These are phyloP conservation scores for Brachyhypopomus occidentalis DNA, from an alignment of 2,113 vertebrate species.

Conservation along the genomic window DNA sequence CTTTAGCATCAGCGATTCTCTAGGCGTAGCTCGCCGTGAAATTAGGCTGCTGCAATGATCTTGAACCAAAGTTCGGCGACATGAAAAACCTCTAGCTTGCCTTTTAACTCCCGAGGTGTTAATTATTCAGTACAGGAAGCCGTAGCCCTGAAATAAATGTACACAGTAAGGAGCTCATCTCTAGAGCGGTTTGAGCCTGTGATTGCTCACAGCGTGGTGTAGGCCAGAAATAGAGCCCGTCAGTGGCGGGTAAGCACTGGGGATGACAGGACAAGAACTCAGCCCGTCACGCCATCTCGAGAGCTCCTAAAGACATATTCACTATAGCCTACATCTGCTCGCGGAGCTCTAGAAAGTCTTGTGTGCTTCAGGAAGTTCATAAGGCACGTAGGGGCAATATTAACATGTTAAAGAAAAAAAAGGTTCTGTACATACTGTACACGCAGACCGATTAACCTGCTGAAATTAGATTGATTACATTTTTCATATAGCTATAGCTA, in stretches of 20 bases:
- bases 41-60: not conserved
- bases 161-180: conserved; percentile 28
- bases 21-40: conserved; percentile 1
- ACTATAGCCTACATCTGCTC: conserved; percentile 7
- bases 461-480: too few relatives aligned
- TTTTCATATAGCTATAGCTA: not conserved
- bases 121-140: conserved; percentile 45
- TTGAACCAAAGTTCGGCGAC: conserved; percentile 3
- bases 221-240: conserved; percentile 67
- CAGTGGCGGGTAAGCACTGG: conserved; percentile 63
- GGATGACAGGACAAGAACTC: conserved; percentile 66
- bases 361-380: not conserved
- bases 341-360: not conserved
- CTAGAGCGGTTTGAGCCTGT: conserved; percentile 21
- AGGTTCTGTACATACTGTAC: not conserved
- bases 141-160: conserved; percentile 18
- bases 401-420: not conserved
- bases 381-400: not conserved
- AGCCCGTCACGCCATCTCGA: conserved; percentile 61
- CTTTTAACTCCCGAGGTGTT: conserved; percentile 34
- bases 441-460: not conserved
- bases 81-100: conserved; percentile 21
- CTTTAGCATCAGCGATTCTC: conserved; percentile 1
- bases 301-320: conserved; percentile 38
- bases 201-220: conserved; percentile 58